Evolutionary conservation across 2,113 vertebrate genomes (phyloP), one percentile per base, ranked within the genome.

Genomic region (Baryphthengus martii): DNA sequence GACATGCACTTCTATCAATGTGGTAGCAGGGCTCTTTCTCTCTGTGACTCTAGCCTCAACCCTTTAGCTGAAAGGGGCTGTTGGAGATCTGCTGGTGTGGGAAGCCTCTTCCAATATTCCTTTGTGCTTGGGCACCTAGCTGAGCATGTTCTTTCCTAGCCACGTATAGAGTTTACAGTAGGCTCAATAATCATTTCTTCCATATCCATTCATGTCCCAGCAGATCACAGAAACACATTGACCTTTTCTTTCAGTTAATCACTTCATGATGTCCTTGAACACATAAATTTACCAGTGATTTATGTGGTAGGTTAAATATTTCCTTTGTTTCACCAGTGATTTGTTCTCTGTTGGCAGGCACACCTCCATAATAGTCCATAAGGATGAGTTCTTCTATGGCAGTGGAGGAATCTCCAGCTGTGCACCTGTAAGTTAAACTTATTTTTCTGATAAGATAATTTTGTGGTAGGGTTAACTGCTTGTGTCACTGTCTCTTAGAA

Each of bases 341-440:
- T 52, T 89, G 29, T 88, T 88, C 70, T 55, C 89, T 93, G 6
- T 96, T 96, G 73, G 49, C 91, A 99, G 99, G 99, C 99, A 99
- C 90, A 99, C 99, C 21, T 98, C 98, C 84, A 97, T 99, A 97
- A 98, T 99, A 84, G 98, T 99, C 61, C 98, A 99, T 95, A 99
- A 98, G 49, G 98, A 99, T 71, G 99, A 99, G 96, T 99, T 98
- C 96, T 99, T 99, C 98, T 99, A 98, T 68, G 98, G 98, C 45
- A 98, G 98, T 45, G 97, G 97, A 15, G 99, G 99, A 11, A 99
- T 99, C 89, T 98, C 98, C 92, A 98, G 97, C 96, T 99, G 99
- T 94, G 85, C 96, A 81, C 99, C 99, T 76, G 99, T 99, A 98
- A 99, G 99, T 96, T 88, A 80, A 93, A 47, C 39, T 73, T 91